Base-by-base conservation (phyloP, 2,797 vertebrate genomes). In the Jordanella pulchra region DNA sequence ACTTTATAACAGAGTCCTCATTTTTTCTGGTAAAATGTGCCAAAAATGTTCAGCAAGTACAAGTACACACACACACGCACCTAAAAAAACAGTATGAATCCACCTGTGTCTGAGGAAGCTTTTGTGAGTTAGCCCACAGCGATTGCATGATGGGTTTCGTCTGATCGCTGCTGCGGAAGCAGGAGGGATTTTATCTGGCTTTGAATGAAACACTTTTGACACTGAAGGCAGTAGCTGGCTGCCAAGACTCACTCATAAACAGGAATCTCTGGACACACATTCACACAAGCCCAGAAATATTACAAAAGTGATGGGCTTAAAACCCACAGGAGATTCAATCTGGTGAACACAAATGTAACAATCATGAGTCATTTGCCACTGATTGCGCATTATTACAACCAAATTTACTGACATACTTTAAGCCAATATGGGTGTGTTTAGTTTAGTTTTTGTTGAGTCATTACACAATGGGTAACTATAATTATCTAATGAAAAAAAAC, bases 111-210 rank as follows among this genome's bases (percentile, higher is more conserved):
- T 69, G 71, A 71, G 65, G 66, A 45, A 53, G 73, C 54, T 42
- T 42, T 72, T 73, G 79, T 53, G 75, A 28, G 60, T 65, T 82
- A 71, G 94, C 90, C 89, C 39, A 79, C 74, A 71, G 90, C 80
- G 32, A 84, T 91, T 87, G 78, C 95, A 92, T 92, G 94, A 92
- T 94, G 93, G 89, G 91, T 56, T 35, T 35, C 81, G 80, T 87
- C 79, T 88, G 84, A 92, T 85, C 80, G 90, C 82, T 60, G 72
- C 81, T 28, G 58, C 76, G 39, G 77, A 82, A 76, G 76, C 86
- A 71, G 81, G 65, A 80, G 87, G 83, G 84, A 87, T 91, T 90
- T 92, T 68, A 86, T 84, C 82, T 90, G 90, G 89, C 83, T 87
- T 69, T 71, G 80, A 89, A 91, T 89, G 82, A 90, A 90, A 89